Base-by-base conservation (phyloP, 2,113 vertebrate genomes). In the Dipodomys ordii region DNA sequence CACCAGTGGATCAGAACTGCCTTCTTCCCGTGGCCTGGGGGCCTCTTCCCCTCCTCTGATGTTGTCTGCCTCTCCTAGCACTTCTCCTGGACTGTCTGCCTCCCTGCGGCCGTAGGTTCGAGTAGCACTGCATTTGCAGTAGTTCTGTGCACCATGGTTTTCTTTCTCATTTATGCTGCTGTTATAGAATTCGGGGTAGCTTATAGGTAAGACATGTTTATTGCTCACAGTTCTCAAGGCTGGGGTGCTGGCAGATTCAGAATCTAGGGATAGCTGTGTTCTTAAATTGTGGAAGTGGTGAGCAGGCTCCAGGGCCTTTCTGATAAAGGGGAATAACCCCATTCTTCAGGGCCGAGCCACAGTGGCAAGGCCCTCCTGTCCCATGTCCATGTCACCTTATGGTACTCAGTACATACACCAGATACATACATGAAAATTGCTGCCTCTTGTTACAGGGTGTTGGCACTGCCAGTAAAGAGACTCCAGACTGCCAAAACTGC, bases 341-440 rank as follows among this genome's bases (percentile, higher is more conserved):
- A 60, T 7, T 69, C 46, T 3, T 27, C 7, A 53, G 67, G 15
- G 3, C 2, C 9, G 19, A 3, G 13, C 53, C 20, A 7, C n/a
- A 18, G 20, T 18, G 39, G 10, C 46, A 6, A 64, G 49, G 11
- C 15, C 57, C 28, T 9, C 15, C 16, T 8, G 8, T 23, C 32
- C 76, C 35, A 2, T 9, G 32, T 5, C 1, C 20, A 2, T 1
- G 0, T 32, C 65, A 15, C 72, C 60, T 9, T 0, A 2, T 18
- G 2, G 27, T 7, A 1, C 15, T n/a, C 6, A 49, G 62, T 22
- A 16, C 10, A 11, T 27, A 23, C 6, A 2, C 44, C 25, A 10
- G 12, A 6, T 30, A 4, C 4, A 62, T 20, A 20, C 1, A 0
- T 19, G 57, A 64, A 53, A 35, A 19, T 3, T 10, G 6, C 25